Evolutionary conservation across 2,113 vertebrate genomes (phyloP), one percentile per base, ranked within the genome.

Genomic region (Chaetops frenatus): DNA sequence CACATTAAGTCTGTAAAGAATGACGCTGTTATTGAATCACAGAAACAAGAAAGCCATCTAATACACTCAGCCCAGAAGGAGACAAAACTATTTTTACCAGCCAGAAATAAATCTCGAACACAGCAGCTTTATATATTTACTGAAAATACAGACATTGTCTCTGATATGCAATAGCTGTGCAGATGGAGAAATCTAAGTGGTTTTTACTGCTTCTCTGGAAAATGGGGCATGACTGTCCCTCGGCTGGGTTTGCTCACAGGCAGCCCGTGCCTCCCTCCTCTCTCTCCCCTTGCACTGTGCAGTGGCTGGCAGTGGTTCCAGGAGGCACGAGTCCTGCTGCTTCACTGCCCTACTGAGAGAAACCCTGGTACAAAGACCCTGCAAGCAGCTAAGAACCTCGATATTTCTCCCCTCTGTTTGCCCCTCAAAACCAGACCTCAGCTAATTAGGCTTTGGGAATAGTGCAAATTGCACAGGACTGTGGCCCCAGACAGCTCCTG

Each of bases 151-250:
- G 87, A 64, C 73, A 57, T 42, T 64, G 78, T 70, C 90, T 97
- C 96, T 90, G 86, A 94, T 97, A 71, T 45, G 80, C 79, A 97
- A 94, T 89, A 79, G 89, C 87, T 90, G 86, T 57, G 94, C 94
- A 98, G 97, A 96, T 91, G 96, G 81, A 95, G 84, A 86, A 90
- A 72, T 82, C 65, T 92, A 70, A 85, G 94, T 64, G 81, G 40
- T 53, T 95, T 92, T 92, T 76, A 81, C 86, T 53, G 91, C 88
- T 96, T 51, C 47, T 35, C 47, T 94, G 86, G 82, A 97, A 96
- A 96, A 96, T 86, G 86, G 86, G 72, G 76, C 92, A 92, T 81
- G 86, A 92, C 76, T 95, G 44, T 94, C 64, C 76, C 82, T 50
- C 0, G 0, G 64, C 86, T 78, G 67, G 28, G 64, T 81, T 77